Base-by-base conservation (phyloP, 2,113 vertebrate species). In the Phylloscopus whistleri region DNA sequence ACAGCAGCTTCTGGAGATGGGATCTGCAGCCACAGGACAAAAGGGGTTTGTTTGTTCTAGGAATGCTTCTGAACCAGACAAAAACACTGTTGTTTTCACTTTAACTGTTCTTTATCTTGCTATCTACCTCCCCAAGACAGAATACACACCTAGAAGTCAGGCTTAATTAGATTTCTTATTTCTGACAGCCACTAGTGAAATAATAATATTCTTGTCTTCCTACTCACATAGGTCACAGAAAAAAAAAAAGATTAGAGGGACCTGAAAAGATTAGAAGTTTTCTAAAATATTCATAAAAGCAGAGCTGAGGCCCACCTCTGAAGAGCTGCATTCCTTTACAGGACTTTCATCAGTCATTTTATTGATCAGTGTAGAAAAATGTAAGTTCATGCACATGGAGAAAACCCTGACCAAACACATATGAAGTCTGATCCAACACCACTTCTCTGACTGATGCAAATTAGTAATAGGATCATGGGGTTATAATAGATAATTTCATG, bases 101-200 rank as follows among this genome's bases (percentile, higher is more conserved):
- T 83, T 23, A 58, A 13, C 43, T 77, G 20, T 66, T 94, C 69
- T 63, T 84, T 59, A 55, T 78, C 60, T 60, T 78, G 81, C 35
- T 52, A n/a, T 87, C 68, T 60, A 39, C 79, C 70, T 83, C 33
- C 48, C 9, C 48, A 78, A 75, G 35, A 82, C 39, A 81, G 81
- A 94, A 89, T 10, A 16, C 5, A 68, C 24, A 35, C 10, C 26
- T 63, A 75, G 60, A 81, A 87, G 55, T 74, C 22, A 75, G 13
- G 73, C 55, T 77, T 89, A 81, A 92, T 95, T 74, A 70, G 12
- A 66, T 94, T 89, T 81, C 56, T 72, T 64, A 28, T 82, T 93
- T 95, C 60, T 91, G 81, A 82, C 56, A 78, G 62, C 39, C 41
- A 75, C 39, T 51, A 41, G 21, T 68, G 60, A 53, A 93, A 44